A percentile compares a stretch with the other conserved stretches of the same genome.
phyloP scores from a whole-genome alignment of 2,888 invertebrate species.

The Imbricaverruca yamaguchii region DNA sequence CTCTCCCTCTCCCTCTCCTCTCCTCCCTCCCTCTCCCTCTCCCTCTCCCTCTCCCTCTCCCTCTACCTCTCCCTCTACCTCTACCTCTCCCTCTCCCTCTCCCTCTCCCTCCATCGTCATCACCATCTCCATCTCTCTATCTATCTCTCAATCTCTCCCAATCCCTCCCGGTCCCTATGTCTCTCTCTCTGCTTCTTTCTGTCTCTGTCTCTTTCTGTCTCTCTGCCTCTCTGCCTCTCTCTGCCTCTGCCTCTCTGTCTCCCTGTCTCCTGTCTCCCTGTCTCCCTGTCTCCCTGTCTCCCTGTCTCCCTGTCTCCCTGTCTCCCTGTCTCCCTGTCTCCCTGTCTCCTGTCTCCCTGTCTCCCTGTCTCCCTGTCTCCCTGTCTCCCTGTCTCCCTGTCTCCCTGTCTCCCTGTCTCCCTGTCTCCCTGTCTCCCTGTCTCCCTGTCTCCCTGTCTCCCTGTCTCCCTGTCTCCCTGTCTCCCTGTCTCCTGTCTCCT shows the following conservation, averaged over 20 bases:
- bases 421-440: too few relatives aligned
- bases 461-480: too few relatives aligned
- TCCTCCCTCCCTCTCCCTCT: neutral
- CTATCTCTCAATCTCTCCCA: neutral
- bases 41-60: constrained; percentile 11
- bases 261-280: too few relatives aligned
- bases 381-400: too few relatives aligned
- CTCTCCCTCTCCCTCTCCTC: neutral
- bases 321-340: too few relatives aligned
- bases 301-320: too few relatives aligned
- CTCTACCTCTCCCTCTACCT: neutral
- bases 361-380: too few relatives aligned
- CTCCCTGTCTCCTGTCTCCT: too few relatives aligned
- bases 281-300: too few relatives aligned
- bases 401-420: too few relatives aligned
- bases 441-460: too few relatives aligned
- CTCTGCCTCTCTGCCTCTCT: neutral
- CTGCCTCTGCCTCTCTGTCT: neutral
- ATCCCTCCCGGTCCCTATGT: neutral
- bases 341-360: too few relatives aligned
- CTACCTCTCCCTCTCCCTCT: neutral
- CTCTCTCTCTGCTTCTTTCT: constrained; percentile 8
- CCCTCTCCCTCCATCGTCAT: neutral
- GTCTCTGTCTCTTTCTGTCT: constrained; percentile 11
- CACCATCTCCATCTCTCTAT: neutral